A percentile compares a stretch with the other conserved stretches of the same genome.
phyloP scores from a whole-genome alignment of 2,888 invertebrate genomes.

The Ophion costatus region DNA sequence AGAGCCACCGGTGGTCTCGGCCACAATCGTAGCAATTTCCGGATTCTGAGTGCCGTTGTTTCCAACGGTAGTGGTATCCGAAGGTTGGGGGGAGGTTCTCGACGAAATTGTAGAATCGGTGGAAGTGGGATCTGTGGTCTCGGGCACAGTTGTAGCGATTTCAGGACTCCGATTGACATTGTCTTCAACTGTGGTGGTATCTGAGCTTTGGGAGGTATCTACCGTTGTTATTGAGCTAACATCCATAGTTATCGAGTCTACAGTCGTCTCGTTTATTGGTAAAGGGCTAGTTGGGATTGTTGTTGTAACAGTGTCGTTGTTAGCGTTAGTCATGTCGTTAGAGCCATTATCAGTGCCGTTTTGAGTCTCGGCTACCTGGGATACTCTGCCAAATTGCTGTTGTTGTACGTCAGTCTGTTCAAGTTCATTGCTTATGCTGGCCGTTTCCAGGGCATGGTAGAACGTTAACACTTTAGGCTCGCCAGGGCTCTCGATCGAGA shows the following conservation, averaged over 20 bases:
- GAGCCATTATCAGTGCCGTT: slow-evolving; percentile 74
- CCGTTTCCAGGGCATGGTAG: slow-evolving; percentile 81
- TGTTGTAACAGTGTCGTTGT: slow-evolving; percentile 80
- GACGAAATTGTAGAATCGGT: neutral
- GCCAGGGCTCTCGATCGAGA: slow-evolving; percentile 79
- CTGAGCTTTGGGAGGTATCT: slow-evolving; percentile 73
- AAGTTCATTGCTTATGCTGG: slow-evolving; percentile 79
- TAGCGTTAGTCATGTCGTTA: slow-evolving; percentile 79
- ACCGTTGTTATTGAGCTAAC: slow-evolving; percentile 68
- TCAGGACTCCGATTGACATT: slow-evolving; percentile 68
- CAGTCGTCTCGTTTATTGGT: slow-evolving; percentile 59
- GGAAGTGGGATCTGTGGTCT: slow-evolving; percentile 58
- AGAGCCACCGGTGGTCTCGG: no score
- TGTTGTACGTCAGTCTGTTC: slow-evolving; percentile 70
- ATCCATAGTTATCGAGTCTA: slow-evolving; percentile 65
- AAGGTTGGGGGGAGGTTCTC: no score
- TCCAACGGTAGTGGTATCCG: no score
- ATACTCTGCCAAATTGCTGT: slow-evolving; percentile 77
- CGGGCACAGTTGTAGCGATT: slow-evolving; percentile 56
- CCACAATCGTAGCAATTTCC: no score
- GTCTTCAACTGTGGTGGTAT: slow-evolving; percentile 70
- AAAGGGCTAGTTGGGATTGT: slow-evolving; percentile 68
- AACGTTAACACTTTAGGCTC: slow-evolving; percentile 80
- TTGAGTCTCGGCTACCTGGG: slow-evolving; percentile 76
- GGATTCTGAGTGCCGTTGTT: no score